phyloP scores from a whole-genome alignment of 1,140 invertebrate species.

The Vollenhovia emeryi region DNA sequence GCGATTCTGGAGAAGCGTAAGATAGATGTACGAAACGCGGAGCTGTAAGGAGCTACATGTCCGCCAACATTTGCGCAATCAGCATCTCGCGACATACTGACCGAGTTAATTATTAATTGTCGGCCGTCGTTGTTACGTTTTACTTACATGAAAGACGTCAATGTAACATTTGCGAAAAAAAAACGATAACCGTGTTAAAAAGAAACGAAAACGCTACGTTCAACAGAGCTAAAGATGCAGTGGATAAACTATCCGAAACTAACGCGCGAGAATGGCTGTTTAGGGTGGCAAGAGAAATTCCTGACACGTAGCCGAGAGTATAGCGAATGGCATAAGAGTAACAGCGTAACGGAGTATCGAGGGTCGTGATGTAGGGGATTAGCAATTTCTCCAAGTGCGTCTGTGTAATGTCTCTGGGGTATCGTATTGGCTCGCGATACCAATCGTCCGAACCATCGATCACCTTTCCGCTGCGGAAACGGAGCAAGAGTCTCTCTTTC shows the following conservation, averaged over 20 bases:
- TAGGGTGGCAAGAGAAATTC: constrained; percentile 46
- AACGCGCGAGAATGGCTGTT: constrained; percentile 47
- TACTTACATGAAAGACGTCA: background rate
- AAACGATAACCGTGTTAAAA: background rate
- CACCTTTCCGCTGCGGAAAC: constrained; percentile 45
- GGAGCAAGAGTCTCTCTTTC: constrained; percentile 58
- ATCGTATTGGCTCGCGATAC: constrained; percentile 59
- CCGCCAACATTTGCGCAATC: background rate
- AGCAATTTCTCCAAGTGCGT: constrained; percentile 71
- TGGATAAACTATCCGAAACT: constrained; percentile 28
- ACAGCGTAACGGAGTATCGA: constrained; percentile 33
- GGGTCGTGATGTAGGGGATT: constrained; percentile 61
- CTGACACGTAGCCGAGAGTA: constrained; percentile 55
- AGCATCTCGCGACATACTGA: background rate
- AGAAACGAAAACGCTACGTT: background rate
- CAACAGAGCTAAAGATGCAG: constrained; percentile 4
- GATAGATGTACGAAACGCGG: background rate
- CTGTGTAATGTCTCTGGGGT: constrained; percentile 65
- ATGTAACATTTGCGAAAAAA: background rate
- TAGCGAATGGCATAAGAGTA: constrained; percentile 47
- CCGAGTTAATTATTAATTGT: background rate
- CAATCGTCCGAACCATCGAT: constrained; percentile 68
- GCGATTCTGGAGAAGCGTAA: background rate
- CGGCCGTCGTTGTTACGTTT: background rate
- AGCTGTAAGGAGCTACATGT: background rate